Percentiles rank a stretch among this genome's conserved stretches.
Conservation (phyloP, 2,888 invertebrate species). For the Eledone cirrhosa region DNA sequence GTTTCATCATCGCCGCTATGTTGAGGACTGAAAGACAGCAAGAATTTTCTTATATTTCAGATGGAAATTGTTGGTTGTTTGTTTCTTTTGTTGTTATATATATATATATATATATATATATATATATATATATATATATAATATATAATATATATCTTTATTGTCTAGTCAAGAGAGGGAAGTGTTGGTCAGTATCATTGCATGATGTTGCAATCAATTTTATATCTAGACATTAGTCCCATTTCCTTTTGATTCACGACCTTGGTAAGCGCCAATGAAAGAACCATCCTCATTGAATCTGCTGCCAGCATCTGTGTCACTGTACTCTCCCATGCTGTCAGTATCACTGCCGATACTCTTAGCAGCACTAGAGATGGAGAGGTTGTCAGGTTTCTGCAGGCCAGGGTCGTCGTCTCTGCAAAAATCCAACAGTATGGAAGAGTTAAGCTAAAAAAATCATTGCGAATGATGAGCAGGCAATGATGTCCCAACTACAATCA, state of each 20-base stretch:
- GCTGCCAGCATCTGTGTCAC: constrained; percentile 38
- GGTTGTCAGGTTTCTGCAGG: constrained; percentile 36
- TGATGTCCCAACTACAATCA: too few species aligned
- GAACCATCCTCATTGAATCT: constrained; percentile 43
- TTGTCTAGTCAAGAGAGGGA: too few species aligned
- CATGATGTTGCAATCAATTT: not conserved
- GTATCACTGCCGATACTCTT: constrained; percentile 40
- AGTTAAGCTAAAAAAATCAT: too few species aligned
- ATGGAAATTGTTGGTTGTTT: too few species aligned
- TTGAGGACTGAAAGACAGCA: too few species aligned
- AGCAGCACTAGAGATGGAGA: constrained; percentile 42
- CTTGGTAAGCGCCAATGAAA: constrained; percentile 40
- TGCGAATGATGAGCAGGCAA: too few species aligned
- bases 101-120: too few species aligned
- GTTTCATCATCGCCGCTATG: constrained; percentile 12
- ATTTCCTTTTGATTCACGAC: constrained; percentile 24
- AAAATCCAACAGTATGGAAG: not conserved
- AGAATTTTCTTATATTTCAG: too few species aligned
- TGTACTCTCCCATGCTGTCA: constrained; percentile 45
- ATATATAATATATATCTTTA: too few species aligned
- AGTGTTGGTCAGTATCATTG: constrained; percentile 4
- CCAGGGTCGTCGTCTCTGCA: constrained; percentile 30
- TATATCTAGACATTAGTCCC: constrained; percentile 21
- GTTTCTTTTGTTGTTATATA: too few species aligned
- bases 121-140: too few species aligned